Evolutionary conservation across 2,113 vertebrate species (phyloP), one percentile per base, ranked within the genome.

Genomic region (Bufo gargarizans): DNA sequence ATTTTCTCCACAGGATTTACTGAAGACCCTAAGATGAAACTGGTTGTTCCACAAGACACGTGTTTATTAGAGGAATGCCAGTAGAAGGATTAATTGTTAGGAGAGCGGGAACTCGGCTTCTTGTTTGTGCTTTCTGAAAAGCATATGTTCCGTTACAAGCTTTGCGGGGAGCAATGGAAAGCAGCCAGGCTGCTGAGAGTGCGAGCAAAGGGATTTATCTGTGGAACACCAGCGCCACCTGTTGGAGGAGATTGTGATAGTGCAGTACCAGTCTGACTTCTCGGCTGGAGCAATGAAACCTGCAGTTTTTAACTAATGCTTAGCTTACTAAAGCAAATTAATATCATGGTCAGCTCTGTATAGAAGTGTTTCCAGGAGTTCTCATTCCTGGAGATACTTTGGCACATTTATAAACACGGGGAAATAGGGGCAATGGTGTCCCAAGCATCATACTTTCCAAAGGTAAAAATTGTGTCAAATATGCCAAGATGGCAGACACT

Each of bases 151-250:
- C 33, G 19, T 67, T 53, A 80, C 50, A 56, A 79, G 20, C 58
- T 47, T n/a, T 53, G 61, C 20, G 16, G 61, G 79, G 1, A 82
- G 22, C 43, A 17, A 47, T 47, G 17, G 33, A 47, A 43, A 43
- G n/a, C 6, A 58, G 77, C 71, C 71, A 47, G 14, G 14, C 71
- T 47, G 33, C 13, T 53, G 47, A 3, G 5, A 11, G 19, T 55
- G n/a, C 17, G 7, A 13, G 20, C 4, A 16, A n/a, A 33, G 19
- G 20, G 45, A 43, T 14, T 12, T n/a, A 84, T 84, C 67, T 20
- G 50, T 88, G 72, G 87, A 67, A 65, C 81, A 20, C 43, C 53
- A 88, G 87, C 81, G 81, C 81, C 87, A 88, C 69, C 87, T 83
- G 59, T 84, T 84, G 87, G 50, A 11, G 58, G 0, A 56, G 1